These are phyloP conservation scores for Malthinus flaveolus DNA, from an alignment of 2,888 invertebrate species.

Conservation along the genomic window DNA sequence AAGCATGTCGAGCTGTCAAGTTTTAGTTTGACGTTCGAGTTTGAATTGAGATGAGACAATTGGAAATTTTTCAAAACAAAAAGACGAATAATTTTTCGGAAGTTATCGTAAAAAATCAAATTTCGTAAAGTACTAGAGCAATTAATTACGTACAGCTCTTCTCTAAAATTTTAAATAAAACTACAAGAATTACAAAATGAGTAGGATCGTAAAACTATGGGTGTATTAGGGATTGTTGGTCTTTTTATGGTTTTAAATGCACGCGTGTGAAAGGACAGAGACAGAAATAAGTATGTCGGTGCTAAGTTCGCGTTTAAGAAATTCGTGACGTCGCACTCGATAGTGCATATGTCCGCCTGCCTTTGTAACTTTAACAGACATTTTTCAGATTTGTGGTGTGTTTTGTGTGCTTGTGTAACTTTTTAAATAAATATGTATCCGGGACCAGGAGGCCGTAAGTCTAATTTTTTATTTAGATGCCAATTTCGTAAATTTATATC, in stretches of 20 bases:
- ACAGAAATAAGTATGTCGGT: background rate
- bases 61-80: too few species aligned
- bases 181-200: too few species aligned
- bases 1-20: too few species aligned
- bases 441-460: slow-evolving; percentile 54
- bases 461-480: slow-evolving; percentile 10
- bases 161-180: too few species aligned
- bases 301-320: slow-evolving; percentile 1
- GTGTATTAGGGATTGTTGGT: background rate
- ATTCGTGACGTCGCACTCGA: slow-evolving; percentile 48
- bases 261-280: background rate
- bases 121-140: too few species aligned
- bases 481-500: background rate
- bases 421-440: slow-evolving; percentile 51
- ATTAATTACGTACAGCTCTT: too few species aligned
- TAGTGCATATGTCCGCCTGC: slow-evolving; percentile 55
- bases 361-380: slow-evolving; percentile 49
- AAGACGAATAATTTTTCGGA: too few species aligned
- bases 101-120: too few species aligned
- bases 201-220: too few species aligned
- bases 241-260: background rate
- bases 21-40: too few species aligned
- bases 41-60: too few species aligned
- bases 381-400: slow-evolving; percentile 51
- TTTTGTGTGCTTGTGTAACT: slow-evolving; percentile 51